Conservation (phyloP, 1,140 invertebrate species). For the Vanessa tameamea region DNA sequence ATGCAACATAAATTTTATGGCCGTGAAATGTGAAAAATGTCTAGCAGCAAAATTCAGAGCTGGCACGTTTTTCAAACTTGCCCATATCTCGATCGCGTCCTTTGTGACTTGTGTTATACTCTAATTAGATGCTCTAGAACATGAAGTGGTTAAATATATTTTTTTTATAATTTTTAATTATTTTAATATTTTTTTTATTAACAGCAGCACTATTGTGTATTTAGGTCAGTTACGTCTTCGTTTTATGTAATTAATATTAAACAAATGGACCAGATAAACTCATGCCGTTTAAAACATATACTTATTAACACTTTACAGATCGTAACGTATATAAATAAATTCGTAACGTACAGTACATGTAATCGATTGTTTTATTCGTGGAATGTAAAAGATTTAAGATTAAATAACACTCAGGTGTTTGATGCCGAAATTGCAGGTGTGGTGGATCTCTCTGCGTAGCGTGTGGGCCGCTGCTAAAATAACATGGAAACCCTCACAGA, state of each 20-base stretch:
- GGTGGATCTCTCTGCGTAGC: constrained; percentile 52
- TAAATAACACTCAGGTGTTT: constrained; percentile 76
- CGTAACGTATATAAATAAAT: constrained; percentile 1
- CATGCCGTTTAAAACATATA: neutral
- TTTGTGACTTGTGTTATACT: constrained; percentile 42
- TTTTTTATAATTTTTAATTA: too few relatives aligned
- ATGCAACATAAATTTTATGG: constrained; percentile 54
- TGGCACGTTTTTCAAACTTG: constrained; percentile 61
- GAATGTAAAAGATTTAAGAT: constrained; percentile 56
- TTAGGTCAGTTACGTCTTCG: constrained; percentile 2
- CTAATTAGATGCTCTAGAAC: neutral
- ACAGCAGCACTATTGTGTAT: neutral
- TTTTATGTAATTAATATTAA: neutral
- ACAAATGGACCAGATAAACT: neutral
- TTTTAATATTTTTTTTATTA: too few relatives aligned
- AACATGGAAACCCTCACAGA: constrained; percentile 59
- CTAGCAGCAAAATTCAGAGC: constrained; percentile 45
- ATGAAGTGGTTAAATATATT: too few relatives aligned
- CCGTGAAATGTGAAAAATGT: constrained; percentile 46
- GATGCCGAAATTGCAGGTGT: constrained; percentile 65
- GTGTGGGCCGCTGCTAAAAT: constrained; percentile 71
- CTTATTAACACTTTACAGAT: neutral
- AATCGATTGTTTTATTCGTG: constrained; percentile 13
- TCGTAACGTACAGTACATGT: neutral
- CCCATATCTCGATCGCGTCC: constrained; percentile 51